Percentiles rank a stretch among this genome's conserved stretches.
Conservation (phyloP, 1,140 invertebrate genomes). For the Brachionus rubens region DNA sequence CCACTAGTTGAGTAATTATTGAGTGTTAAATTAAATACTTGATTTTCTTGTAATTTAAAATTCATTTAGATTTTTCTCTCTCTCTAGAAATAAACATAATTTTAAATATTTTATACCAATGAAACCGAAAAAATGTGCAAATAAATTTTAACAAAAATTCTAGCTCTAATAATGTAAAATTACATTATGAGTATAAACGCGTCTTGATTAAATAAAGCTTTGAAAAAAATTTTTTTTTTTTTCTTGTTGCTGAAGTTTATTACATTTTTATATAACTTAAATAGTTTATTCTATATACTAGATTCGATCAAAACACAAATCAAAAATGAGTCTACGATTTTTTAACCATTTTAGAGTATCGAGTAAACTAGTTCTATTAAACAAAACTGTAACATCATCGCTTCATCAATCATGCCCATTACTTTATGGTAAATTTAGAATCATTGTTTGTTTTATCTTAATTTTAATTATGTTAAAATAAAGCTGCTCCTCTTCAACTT, state of each 20-base stretch:
- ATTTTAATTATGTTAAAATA: background rate
- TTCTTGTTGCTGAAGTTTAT: slow-evolving; percentile 23
- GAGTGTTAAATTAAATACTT: background rate
- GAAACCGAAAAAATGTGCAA: too few species aligned
- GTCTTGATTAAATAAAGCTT: background rate
- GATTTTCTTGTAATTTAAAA: too few species aligned
- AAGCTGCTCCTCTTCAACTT: slow-evolving; percentile 51
- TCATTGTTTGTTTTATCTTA: too few species aligned
- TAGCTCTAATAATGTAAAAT: background rate
- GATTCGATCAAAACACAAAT: background rate
- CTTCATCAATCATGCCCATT: slow-evolving; percentile 12
- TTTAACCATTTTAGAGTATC: background rate
- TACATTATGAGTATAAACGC: background rate
- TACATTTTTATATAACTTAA: background rate
- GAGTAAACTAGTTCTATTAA: background rate
- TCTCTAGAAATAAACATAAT: background rate
- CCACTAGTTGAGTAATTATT: slow-evolving; percentile 29
- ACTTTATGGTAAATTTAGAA: slow-evolving; percentile 6
- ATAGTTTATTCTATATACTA: background rate
- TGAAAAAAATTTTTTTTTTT: background rate
- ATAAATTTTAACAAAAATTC: too few species aligned
- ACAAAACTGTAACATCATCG: background rate
- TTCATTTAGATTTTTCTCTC: too few species aligned
- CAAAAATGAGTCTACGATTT: slow-evolving; percentile 23
- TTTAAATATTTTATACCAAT: background rate